Conservation (phyloP, 1,140 invertebrate species). For the Magallana ariakensis region DNA sequence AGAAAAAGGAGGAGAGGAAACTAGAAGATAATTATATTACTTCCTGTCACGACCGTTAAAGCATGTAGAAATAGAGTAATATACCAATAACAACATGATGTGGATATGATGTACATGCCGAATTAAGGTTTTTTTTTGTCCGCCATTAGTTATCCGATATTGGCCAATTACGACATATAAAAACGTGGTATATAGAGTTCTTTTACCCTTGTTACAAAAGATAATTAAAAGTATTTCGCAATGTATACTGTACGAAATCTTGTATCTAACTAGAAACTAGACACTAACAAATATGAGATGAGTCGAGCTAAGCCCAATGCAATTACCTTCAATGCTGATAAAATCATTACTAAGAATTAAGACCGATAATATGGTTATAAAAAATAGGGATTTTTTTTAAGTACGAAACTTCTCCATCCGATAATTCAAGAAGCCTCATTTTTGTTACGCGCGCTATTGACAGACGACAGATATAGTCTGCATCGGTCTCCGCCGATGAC, state of each 20-base stretch:
- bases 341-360: slow-evolving; percentile 2
- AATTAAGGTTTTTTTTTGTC: background rate
- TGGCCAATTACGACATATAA: background rate
- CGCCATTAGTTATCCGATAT: background rate
- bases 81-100: background rate
- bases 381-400: background rate
- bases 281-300: background rate
- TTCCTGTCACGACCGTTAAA: slow-evolving; percentile 20
- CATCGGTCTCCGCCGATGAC: background rate
- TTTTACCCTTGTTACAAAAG: no score
- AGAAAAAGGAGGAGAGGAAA: background rate
- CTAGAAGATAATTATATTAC: slow-evolving; percentile 35
- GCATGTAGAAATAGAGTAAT: background rate
- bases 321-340: background rate
- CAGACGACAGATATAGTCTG: background rate
- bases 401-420: background rate
- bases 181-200: no score
- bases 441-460: background rate
- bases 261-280: background rate
- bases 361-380: background rate
- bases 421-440: background rate
- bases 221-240: no score
- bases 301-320: background rate
- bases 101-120: background rate
- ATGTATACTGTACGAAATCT: no score